Evolutionary conservation across 2,797 vertebrate genomes (phyloP), one percentile per base, ranked within the genome.

Genomic region (Euthynnus affinis): DNA sequence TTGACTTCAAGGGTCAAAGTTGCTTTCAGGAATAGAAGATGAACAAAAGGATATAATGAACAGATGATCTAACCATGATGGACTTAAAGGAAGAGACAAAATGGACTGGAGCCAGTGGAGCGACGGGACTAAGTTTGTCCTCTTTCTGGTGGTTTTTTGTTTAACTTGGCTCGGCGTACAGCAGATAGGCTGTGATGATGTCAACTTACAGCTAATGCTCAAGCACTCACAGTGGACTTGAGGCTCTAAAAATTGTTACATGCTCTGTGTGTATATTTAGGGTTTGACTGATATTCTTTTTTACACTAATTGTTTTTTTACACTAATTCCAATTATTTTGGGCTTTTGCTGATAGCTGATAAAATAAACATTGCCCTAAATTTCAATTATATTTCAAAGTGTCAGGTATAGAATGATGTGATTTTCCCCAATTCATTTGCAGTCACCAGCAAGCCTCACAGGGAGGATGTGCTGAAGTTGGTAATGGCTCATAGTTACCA

Each of bases 71-170:
- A 5, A 63, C 58, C 55, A 51, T 37, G 44, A 58, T 22, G 51
- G 48, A 74, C 64, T 46, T 34, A 40, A 40, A 23, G 49, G 14
- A 75, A 3, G n/a, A 60, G 7, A 18, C 18, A 60, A n/a, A 0
- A 23, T 25, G 29, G 42, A 71, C 9, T 17, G 8, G 29, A 57
- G 49, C 8, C 27, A 27, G 1, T 23, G 4, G 29, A 60, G 7
- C 0, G 0, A 32, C 32, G 7, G 71, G 27, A 66, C 20, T 56
- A 40, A n/a, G 25, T 58, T 51, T 6, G 32, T 52, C 25, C 65
- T 79, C 27, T 73, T 40, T 25, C 12, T 18, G 48, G 27, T 58
- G 49, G 53, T 42, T 25, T 44, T 72, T 62, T 81, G 67, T 80
- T 62, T 70, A 64, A 76, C 23, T 58, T 70, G 68, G 68, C 64